Conservation (phyloP, 1,140 invertebrate genomes). For the Drosophila rufa region DNA sequence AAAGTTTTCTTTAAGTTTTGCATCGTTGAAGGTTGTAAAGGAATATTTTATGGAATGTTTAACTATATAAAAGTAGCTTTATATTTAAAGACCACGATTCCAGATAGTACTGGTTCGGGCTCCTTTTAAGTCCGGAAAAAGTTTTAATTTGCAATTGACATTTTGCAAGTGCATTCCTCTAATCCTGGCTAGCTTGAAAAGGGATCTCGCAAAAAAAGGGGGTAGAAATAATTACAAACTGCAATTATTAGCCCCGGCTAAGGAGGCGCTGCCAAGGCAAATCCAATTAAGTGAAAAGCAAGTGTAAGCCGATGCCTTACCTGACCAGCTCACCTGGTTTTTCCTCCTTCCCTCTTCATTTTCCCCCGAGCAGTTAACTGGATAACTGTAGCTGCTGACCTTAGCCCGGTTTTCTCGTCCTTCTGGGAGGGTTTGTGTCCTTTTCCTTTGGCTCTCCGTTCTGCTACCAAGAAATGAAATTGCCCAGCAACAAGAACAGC, state of each 20-base stretch:
- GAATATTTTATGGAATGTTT: neutral
- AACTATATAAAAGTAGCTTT: neutral
- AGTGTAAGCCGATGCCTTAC: constrained; percentile 75
- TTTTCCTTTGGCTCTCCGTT: constrained; percentile 12
- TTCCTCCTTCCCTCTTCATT: neutral
- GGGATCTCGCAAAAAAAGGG: constrained; percentile 2
- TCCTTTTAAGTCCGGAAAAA: constrained; percentile 22
- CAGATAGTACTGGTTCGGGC: neutral
- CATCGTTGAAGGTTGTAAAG: constrained; percentile 3
- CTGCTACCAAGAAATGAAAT: constrained; percentile 66
- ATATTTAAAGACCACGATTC: neutral
- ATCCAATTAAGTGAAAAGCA: constrained; percentile 83
- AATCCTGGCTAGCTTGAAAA: constrained; percentile 5
- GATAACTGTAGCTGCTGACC: constrained; percentile 37
- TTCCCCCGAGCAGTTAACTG: constrained; percentile 50
- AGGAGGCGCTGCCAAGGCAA: constrained; percentile 59
- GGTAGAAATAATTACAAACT: constrained; percentile 77
- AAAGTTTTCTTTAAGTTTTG: constrained; percentile 25
- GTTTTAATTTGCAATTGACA: constrained; percentile 55
- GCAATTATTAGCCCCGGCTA: constrained; percentile 75
- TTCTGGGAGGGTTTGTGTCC: neutral
- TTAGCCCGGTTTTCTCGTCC: constrained; percentile 17
- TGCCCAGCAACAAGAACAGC: constrained; percentile 54
- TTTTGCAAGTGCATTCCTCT: constrained; percentile 46
- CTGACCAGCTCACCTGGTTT: constrained; percentile 25